Evolutionary conservation across 2,888 invertebrate species (phyloP), one percentile per base, ranked within the genome.

Genomic region (Pyrocoelia pectoralis): DNA sequence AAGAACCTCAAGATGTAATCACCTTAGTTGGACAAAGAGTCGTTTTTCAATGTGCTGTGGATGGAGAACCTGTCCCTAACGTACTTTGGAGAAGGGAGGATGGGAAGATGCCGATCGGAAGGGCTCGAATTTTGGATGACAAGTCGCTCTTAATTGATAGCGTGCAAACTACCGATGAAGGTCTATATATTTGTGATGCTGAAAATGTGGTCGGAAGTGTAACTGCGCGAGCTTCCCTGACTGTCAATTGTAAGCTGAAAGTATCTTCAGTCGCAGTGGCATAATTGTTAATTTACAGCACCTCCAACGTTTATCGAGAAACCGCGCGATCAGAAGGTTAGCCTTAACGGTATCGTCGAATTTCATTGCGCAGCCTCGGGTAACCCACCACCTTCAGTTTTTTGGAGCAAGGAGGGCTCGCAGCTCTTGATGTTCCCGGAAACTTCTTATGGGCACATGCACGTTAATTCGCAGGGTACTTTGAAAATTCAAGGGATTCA

Each of bases 401-500:
- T 95, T 82, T 98, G 98, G 98, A 94, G 93, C 66, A 94, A 95
- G 81, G 97, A 97, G 81, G 96, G 96, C 54, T 93, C 94, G 48
- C 92, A 93, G 81, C 90, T 92, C 77, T 83, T 92, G 52, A 91
- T 92, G 90, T 91, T 92, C 75, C 91, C 91, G 68, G 92, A 90
- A 63, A 89, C 88, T 73, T 86, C 89, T 14, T 89, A 91, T 75
- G 90, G 90, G 2, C 86, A 88, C 70, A 86, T 89, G 77, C 87
- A 88, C 70, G 89, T 91, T 2, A 85, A 87, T 19, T 83, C 85
- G 52, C 88, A 89, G 72, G 91, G 91, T 33, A 88, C 88, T 1
- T 80, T 93, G 50, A 83, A 87, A 70, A 90, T 93, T 66, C 86
- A 84, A 70, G 87, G 88, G 65, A 88, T 89, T 5, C 87, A 87